phyloP scores from a whole-genome alignment of 2,113 vertebrate genomes.

The Corythornis vintsioides region DNA sequence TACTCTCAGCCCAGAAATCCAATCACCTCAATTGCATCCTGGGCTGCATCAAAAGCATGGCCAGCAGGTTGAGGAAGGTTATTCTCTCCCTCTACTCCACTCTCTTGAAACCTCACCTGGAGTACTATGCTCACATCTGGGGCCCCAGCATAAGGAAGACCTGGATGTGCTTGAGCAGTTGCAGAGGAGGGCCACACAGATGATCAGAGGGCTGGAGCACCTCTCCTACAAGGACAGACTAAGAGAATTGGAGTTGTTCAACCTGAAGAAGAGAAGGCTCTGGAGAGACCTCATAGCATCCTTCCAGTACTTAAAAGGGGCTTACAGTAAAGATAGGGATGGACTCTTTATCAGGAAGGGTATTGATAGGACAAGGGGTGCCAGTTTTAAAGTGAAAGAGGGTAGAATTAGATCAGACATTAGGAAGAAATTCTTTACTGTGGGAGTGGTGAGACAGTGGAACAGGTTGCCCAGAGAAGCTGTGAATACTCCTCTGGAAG shows the following conservation, averaged over 20 bases:
- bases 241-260: neutral
- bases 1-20: neutral
- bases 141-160: neutral
- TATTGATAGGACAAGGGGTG: neutral
- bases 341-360: neutral
- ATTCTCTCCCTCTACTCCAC: neutral
- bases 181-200: neutral
- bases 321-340: neutral
- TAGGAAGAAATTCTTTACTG: neutral
- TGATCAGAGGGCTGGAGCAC: neutral
- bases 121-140: neutral
- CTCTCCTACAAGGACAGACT: neutral
- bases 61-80: neutral
- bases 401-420: neutral
- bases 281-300: neutral
- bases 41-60: neutral
- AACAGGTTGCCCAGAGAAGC: neutral
- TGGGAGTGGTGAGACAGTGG: neutral
- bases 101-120: neutral
- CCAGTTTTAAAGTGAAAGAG: neutral
- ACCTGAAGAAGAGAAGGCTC: neutral
- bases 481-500: neutral
- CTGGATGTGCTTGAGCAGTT: neutral
- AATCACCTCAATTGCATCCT: neutral
- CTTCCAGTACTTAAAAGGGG: neutral